Conservation (phyloP, 2,113 vertebrate species). For the Meles meles region DNA sequence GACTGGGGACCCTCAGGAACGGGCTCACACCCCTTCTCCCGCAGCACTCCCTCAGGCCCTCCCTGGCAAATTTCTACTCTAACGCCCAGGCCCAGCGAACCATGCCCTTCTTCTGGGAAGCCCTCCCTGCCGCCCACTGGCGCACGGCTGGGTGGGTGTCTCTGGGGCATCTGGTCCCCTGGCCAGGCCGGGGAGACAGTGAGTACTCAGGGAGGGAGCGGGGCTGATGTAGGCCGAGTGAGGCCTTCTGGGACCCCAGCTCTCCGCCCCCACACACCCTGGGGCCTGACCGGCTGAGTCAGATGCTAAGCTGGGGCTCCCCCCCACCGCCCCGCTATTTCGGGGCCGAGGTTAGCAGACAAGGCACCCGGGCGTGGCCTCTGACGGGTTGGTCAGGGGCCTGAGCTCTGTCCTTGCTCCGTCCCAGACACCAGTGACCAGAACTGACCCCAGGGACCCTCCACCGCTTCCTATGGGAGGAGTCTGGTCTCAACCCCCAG, state of each 20-base stretch:
- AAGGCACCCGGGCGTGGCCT: not conserved
- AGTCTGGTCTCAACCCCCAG: not conserved
- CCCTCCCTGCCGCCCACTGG: not conserved
- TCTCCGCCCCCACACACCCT: not conserved
- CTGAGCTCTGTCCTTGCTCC: not conserved
- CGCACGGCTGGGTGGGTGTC: rapidly evolving
- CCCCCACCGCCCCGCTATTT: not conserved
- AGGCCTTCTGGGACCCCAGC: not conserved
- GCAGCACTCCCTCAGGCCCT: rapidly evolving
- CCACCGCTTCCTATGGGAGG: not conserved
- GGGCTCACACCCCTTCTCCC: not conserved
- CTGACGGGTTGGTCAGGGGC: too few relatives aligned
- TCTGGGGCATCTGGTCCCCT: not conserved
- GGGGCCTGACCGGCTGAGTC: not conserved
- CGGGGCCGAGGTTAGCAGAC: not conserved
- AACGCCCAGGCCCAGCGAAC: not conserved
- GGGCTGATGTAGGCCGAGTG: not conserved
- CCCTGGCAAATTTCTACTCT: not conserved
- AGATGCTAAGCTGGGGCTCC: not conserved
- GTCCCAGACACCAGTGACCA: not conserved
- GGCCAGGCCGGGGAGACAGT: not conserved
- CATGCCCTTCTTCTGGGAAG: not conserved
- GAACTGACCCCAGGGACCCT: not conserved
- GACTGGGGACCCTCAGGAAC: not conserved
- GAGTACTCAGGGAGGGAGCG: not conserved